Percentiles rank a stretch among this genome's conserved stretches.
These are phyloP conservation scores for Podocnemis expansa DNA, from an alignment of 2,113 vertebrate genomes.

Conservation along the genomic window DNA sequence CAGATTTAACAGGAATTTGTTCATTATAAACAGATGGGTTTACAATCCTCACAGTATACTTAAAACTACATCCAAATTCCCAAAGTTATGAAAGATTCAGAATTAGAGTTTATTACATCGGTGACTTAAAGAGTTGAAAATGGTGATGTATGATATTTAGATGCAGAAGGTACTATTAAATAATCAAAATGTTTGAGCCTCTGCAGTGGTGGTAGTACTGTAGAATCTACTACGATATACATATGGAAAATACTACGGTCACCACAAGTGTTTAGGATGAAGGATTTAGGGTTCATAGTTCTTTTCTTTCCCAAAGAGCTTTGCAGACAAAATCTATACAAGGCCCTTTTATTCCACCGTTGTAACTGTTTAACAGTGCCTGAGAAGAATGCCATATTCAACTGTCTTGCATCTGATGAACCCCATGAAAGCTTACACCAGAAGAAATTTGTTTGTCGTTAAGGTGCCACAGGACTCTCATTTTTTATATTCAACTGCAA, in stretches of 20 bases:
- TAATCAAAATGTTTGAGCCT: not conserved
- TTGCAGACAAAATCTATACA: not conserved
- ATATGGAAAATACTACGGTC: not conserved
- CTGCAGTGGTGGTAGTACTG: not conserved
- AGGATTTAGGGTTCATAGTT: not conserved
- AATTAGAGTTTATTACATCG: not conserved
- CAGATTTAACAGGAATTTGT: not conserved
- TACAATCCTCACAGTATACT: not conserved
- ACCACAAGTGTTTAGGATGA: not conserved
- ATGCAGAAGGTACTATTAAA: not conserved
- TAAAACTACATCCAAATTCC: not conserved
- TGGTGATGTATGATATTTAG: not conserved
- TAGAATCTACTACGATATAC: constrained; percentile 7
- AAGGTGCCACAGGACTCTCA: no score
- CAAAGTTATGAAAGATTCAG: not conserved
- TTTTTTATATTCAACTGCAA: no score
- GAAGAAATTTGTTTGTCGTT: no score
- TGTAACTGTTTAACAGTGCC: not conserved
- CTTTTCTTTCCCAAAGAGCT: not conserved
- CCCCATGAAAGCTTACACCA: no score
- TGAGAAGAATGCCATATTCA: not conserved
- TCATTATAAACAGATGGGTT: not conserved
- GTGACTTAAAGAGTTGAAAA: not conserved
- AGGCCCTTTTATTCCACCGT: not conserved
- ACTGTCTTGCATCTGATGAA: no score